phyloP scores from a whole-genome alignment of 2,888 invertebrate genomes.

The Pegoplata infirma region DNA sequence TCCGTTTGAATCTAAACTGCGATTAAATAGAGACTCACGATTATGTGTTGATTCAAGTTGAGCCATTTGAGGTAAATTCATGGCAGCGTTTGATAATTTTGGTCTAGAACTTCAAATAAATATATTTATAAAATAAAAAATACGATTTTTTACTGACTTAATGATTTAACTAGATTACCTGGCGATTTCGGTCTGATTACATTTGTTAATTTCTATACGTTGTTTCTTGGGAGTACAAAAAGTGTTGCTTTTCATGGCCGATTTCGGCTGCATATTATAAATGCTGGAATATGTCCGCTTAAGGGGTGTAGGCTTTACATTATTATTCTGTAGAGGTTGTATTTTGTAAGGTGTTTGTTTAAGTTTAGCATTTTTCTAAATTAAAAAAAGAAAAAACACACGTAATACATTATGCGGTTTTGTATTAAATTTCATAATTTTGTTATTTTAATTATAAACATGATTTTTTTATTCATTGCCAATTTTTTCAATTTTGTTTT shows the following conservation, averaged over 20 bases:
- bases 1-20: constrained; percentile 64
- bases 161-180: too few relatives aligned
- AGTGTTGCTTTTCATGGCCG: constrained; percentile 64
- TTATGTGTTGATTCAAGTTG: constrained; percentile 40
- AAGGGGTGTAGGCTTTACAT: constrained; percentile 10
- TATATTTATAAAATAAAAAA: not conserved
- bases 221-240: constrained; percentile 70
- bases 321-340: constrained; percentile 20
- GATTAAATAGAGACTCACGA: constrained; percentile 63
- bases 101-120: constrained; percentile 23
- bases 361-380: constrained; percentile 49
- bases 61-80: constrained; percentile 47
- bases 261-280: constrained; percentile 9
- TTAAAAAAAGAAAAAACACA: not conserved
- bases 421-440: constrained; percentile 10
- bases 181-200: constrained; percentile 68
- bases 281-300: constrained; percentile 17
- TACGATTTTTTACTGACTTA: not conserved
- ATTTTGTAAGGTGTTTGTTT: constrained; percentile 51
- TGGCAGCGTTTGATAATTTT: constrained; percentile 47
- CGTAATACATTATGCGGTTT: constrained; percentile 29
- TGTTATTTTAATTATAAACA: too few relatives aligned
- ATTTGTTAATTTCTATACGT: constrained; percentile 57
- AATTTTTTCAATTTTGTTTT: too few relatives aligned
- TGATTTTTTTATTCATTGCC: too few relatives aligned